Base-by-base conservation (phyloP, 2,113 vertebrate genomes). In the Dendrocopos noguchii region DNA sequence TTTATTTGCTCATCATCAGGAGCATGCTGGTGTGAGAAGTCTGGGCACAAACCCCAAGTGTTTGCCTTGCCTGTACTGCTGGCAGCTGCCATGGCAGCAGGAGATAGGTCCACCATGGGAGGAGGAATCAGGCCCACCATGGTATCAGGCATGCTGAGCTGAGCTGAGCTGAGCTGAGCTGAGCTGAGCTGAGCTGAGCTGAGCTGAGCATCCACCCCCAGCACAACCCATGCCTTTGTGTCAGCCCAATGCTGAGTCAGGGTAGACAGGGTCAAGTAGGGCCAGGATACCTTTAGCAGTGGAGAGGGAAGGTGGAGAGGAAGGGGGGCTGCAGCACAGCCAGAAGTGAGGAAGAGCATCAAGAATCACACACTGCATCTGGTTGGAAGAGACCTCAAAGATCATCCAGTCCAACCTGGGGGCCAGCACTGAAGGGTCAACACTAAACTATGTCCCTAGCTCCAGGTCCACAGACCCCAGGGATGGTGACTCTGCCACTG, bases 161-260 rank as follows among this genome's bases (percentile, higher is more conserved):
- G 36, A 36, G 36, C 36, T 36, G 36, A 36, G 36, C 36, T 36
- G 36, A 36, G 36, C 36, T 36, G 36, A 36, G 36, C 36, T 36
- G 36, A 36, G 36, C 36, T 36, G 36, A 36, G 36, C 36, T 36
- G 36, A 36, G 36, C 36, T 36, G 36, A 36, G 36, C 50, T 36
- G 53, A 1, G 3, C 20, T 4, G 44, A 60, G 33, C 50, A 29
- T 27, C 3, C 3, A 3, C 52, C 22, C 56, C 33, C 25, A 8
- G 19, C 39, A 33, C n/a, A 25, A 19, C 24, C 52, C 2, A 0
- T 13, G n/a, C 31, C 61, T 44, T 31, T 6, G 33, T 44, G 27
- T 15, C 15, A 63, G 55, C 50, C 27, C 29, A 24, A 0, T 4
- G 1, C 4, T 2, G 3, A 15, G n/a, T 4, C 27, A 12, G 36